Conservation (phyloP, 2,888 invertebrate genomes). For the Cerastis rubricosa region DNA sequence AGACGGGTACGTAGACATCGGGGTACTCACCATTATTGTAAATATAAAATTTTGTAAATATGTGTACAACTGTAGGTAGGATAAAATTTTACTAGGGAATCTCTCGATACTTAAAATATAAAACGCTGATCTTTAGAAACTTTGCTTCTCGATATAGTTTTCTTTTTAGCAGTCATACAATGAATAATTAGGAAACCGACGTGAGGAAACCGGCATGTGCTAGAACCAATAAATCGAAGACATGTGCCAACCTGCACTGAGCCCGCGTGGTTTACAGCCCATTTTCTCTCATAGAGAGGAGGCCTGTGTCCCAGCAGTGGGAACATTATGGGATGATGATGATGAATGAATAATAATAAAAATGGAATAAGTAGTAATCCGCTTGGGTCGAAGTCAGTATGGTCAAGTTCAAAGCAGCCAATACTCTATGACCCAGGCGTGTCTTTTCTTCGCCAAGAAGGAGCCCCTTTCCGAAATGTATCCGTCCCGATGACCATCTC, state of each 20-base stretch:
- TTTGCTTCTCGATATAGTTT: neutral
- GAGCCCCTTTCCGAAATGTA: too few species aligned
- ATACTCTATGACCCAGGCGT: neutral
- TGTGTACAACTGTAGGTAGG: neutral
- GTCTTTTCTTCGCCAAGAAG: neutral
- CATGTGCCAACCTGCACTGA: too few species aligned
- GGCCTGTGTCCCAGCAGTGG: too few species aligned
- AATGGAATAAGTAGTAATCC: neutral
- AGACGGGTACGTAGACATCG: constrained; percentile 42
- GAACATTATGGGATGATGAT: too few species aligned
- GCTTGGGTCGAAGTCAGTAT: neutral
- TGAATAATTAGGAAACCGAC: too few species aligned
- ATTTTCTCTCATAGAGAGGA: too few species aligned
- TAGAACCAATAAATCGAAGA: too few species aligned
- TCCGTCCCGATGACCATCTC: too few species aligned
- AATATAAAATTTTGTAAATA: constrained; percentile 24
- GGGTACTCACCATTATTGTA: constrained; percentile 14
- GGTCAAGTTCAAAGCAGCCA: neutral
- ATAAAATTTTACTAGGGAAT: neutral
- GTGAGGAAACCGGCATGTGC: too few species aligned
- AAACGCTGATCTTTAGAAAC: neutral
- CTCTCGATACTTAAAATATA: too few species aligned
- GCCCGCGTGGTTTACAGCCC: too few species aligned
- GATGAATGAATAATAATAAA: neutral
- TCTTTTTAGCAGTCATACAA: too few species aligned